Percentiles rank a stretch among this genome's conserved stretches.
phyloP scores from a whole-genome alignment of 2,113 vertebrate genomes.

The Chitala chitala region DNA sequence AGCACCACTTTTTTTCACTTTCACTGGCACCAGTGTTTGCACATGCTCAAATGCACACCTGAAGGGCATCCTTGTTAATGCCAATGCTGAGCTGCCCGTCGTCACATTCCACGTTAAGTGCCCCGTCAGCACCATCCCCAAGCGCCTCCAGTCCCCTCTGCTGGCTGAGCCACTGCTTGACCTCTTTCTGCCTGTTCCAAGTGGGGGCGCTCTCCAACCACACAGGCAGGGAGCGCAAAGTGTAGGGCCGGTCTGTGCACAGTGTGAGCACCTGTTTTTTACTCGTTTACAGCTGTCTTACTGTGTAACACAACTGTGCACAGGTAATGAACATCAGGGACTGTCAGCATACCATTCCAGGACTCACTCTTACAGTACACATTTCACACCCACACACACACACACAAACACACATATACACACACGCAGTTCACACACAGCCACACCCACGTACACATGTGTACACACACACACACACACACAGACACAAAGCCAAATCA shows the following conservation, averaged over 20 bases:
- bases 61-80: slow-evolving; percentile 46
- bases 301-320: no score
- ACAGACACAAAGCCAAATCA: background rate
- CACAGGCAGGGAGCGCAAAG: background rate
- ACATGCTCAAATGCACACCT: slow-evolving; percentile 43
- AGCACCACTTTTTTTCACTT: no score
- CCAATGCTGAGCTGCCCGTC: slow-evolving; percentile 51
- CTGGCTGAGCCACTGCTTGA: slow-evolving; percentile 45
- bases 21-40: no score
- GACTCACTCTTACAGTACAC: no score
- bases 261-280: no score
- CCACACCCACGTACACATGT: background rate
- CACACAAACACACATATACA: background rate
- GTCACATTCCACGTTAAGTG: slow-evolving; percentile 52
- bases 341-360: no score
- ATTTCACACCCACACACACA: no score
- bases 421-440: background rate
- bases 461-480: slow-evolving; percentile 32
- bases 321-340: no score
- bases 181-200: slow-evolving; percentile 40
- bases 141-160: background rate
- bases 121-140: slow-evolving; percentile 25
- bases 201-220: slow-evolving; percentile 18
- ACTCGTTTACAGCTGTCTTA: no score
- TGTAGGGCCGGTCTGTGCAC: slow-evolving; percentile 20